phyloP scores from a whole-genome alignment of 2,113 vertebrate species.

The Zeus faber region DNA sequence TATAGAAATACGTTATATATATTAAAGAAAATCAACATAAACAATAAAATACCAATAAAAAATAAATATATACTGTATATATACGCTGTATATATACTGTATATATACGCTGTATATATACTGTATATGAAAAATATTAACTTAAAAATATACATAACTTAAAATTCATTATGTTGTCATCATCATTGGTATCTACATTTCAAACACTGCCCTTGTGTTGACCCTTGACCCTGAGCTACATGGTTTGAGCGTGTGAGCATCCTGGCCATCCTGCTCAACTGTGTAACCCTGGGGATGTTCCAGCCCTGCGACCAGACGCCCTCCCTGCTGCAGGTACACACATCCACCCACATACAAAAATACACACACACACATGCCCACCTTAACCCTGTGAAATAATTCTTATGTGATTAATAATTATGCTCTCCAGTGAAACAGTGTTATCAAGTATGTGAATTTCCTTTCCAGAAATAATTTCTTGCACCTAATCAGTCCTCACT shows the following conservation, averaged over 20 bases:
- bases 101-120: too few species aligned
- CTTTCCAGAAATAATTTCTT: not conserved
- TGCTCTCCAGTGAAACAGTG: conserved; percentile 4
- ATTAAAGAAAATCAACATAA: too few species aligned
- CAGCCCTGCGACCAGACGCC: conserved; percentile 91
- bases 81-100: too few species aligned
- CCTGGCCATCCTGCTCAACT: conserved; percentile 96
- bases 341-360: conserved; percentile 18
- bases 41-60: too few species aligned
- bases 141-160: too few species aligned
- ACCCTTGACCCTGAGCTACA: conserved; percentile 83
- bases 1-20: too few species aligned
- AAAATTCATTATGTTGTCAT: too few species aligned
- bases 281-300: conserved; percentile 97
- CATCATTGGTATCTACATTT: too few species aligned
- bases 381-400: not conserved
- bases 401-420: conserved; percentile 30
- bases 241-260: conserved; percentile 98
- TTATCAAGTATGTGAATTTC: conserved; percentile 30
- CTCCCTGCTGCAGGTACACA: conserved; percentile 68
- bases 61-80: too few species aligned
- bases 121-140: too few species aligned
- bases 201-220: conserved; percentile 1
- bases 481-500: conserved; percentile 48
- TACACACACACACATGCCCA: conserved; percentile 12